phyloP scores from a whole-genome alignment of 2,113 vertebrate species.

The Dunckerocampus dactyliophorus region DNA sequence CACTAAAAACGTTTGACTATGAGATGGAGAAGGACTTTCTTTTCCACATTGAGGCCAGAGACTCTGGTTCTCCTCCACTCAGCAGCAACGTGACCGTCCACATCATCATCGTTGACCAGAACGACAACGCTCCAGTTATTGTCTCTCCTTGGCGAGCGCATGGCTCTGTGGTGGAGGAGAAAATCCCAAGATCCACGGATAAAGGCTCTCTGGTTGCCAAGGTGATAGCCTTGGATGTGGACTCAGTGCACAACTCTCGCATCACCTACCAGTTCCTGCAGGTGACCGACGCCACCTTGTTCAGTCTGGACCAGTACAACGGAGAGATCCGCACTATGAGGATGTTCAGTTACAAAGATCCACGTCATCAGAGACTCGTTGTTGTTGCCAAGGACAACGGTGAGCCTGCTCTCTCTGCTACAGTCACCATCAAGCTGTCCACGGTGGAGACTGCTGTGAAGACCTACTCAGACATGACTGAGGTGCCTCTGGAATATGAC shows the following conservation, averaged over 20 bases:
- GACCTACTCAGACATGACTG: slow-evolving; percentile 63
- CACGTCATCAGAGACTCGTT: slow-evolving; percentile 62
- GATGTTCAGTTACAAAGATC: slow-evolving; percentile 72
- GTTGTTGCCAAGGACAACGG: slow-evolving; percentile 73
- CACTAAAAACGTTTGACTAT: slow-evolving; percentile 56
- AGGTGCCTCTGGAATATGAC: slow-evolving; percentile 65
- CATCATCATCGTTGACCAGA: slow-evolving; percentile 76
- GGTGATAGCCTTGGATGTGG: slow-evolving; percentile 64
- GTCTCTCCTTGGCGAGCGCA: slow-evolving; percentile 71
- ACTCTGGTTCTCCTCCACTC: slow-evolving; percentile 53
- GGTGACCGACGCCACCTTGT: slow-evolving; percentile 70
- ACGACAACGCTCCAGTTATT: slow-evolving; percentile 74
- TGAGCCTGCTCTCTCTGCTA: slow-evolving; percentile 74
- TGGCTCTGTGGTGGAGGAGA: slow-evolving; percentile 62
- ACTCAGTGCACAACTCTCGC: slow-evolving; percentile 69
- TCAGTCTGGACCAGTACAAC: slow-evolving; percentile 68
- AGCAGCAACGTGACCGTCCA: slow-evolving; percentile 70
- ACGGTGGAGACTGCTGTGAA: slow-evolving; percentile 47
- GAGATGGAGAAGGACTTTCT: slow-evolving; percentile 54
- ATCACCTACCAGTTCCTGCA: slow-evolving; percentile 74
- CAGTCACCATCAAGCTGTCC: slow-evolving; percentile 68
- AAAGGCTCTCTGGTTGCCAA: slow-evolving; percentile 48
- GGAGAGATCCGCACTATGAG: slow-evolving; percentile 73
- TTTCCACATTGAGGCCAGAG: slow-evolving; percentile 55
- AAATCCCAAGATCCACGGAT: slow-evolving; percentile 50